These are phyloP conservation scores for Semnornis frantzii DNA, from an alignment of 2,113 vertebrate species.

Conservation along the genomic window DNA sequence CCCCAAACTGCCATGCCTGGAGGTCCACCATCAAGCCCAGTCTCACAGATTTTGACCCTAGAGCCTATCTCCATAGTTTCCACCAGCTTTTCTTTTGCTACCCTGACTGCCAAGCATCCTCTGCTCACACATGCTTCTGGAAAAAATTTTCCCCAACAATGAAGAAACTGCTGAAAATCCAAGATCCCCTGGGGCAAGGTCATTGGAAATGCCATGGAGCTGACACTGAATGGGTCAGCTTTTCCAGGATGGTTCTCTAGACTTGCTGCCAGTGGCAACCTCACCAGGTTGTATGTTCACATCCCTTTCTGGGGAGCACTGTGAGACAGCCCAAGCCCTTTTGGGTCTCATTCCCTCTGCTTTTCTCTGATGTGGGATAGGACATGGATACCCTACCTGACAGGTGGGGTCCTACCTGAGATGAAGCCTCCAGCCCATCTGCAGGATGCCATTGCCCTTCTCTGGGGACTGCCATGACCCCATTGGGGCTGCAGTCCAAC, in stretches of 20 bases:
- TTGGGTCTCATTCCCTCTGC: accelerated
- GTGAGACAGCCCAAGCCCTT: neutral
- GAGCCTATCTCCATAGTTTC: accelerated
- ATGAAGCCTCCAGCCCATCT: neutral
- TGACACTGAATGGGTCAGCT: accelerated
- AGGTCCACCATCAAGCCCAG: neutral
- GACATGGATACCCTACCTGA: neutral
- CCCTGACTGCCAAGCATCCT: neutral
- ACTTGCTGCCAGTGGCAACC: neutral
- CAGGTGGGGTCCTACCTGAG: no score
- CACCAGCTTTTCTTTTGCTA: no score
- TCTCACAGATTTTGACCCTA: neutral
- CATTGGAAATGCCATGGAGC: neutral
- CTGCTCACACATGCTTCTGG: neutral
- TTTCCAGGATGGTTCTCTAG: neutral
- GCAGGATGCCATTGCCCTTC: no score
- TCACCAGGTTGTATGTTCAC: accelerated
- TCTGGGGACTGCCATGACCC: no score
- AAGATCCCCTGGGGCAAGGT: accelerated
- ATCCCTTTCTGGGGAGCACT: accelerated
- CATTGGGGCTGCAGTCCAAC: no score
- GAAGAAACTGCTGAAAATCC: neutral
- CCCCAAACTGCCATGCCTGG: neutral
- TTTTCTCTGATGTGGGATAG: no score
- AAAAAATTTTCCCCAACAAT: accelerated